Percentiles rank a stretch among this genome's conserved stretches.
Evolutionary conservation across 2,888 invertebrate species (phyloP).

Genomic region (Brachylomia viminalis): DNA sequence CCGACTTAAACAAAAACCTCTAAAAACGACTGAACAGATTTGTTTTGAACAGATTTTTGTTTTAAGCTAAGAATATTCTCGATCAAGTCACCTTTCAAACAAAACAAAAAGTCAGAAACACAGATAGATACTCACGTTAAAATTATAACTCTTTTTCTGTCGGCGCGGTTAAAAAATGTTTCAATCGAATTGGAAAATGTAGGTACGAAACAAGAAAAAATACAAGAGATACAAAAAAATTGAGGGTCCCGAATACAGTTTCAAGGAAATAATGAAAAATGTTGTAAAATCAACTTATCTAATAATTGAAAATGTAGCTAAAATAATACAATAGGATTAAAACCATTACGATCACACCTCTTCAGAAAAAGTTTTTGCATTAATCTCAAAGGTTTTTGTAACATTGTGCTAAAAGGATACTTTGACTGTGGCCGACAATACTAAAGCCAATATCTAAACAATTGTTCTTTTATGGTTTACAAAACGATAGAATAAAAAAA

Average conservation of each 20-base stretch:
- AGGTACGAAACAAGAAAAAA: background rate
- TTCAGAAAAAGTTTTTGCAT: background rate
- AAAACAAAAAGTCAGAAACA: no score
- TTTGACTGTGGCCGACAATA: background rate
- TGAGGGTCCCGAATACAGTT: background rate
- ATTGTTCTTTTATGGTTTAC: constrained; percentile 6
- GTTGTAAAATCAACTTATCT: no score
- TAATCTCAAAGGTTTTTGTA: background rate
- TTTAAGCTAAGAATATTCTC: no score
- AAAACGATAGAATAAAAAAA: constrained; percentile 32
- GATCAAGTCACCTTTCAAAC: no score
- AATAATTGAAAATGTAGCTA: background rate
- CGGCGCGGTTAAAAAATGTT: background rate
- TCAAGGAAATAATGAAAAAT: background rate
- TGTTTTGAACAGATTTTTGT: no score
- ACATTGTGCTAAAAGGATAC: background rate
- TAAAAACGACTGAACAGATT: no score
- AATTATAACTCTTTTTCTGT: no score
- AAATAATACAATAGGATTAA: background rate
- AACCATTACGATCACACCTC: background rate
- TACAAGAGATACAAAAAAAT: background rate
- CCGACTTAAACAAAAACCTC: no score
- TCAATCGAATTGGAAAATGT: background rate
- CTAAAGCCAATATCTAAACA: constrained; percentile 7
- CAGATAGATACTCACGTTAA: no score